These are phyloP conservation scores for Malurus alboscapulatus DNA, from an alignment of 2,113 vertebrate genomes.

Conservation along the genomic window DNA sequence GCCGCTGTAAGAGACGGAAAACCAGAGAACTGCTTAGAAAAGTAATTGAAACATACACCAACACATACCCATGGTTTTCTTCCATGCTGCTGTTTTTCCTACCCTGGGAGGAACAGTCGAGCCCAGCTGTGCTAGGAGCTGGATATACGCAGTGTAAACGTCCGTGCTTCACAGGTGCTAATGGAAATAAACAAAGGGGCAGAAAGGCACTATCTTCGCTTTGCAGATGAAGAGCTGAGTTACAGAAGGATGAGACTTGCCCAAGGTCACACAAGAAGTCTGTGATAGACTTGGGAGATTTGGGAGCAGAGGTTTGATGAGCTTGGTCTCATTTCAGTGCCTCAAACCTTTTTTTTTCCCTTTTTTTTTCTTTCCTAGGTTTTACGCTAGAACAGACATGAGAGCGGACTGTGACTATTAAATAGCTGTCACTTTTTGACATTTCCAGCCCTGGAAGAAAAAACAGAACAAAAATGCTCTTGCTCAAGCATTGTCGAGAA, in stretches of 20 bases:
- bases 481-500: neutral
- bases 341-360: neutral
- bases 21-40: neutral
- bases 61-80: neutral
- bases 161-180: neutral
- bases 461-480: neutral
- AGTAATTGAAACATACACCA: neutral
- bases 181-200: neutral
- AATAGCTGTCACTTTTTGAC: neutral
- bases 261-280: conserved; percentile 62
- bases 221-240: neutral
- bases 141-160: fast-evolving
- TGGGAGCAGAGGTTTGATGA: neutral
- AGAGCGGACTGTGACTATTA: neutral
- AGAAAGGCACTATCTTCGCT: neutral
- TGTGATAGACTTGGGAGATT: neutral
- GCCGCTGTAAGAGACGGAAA: conserved; percentile 52
- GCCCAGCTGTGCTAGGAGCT: neutral
- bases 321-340: neutral
- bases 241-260: neutral
- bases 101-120: neutral
- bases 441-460: neutral
- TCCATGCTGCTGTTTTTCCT: neutral
- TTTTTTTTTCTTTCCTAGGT: neutral
- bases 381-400: neutral